Conservation (phyloP, 2,888 invertebrate species). For the Ganaspis brasiliensis region DNA sequence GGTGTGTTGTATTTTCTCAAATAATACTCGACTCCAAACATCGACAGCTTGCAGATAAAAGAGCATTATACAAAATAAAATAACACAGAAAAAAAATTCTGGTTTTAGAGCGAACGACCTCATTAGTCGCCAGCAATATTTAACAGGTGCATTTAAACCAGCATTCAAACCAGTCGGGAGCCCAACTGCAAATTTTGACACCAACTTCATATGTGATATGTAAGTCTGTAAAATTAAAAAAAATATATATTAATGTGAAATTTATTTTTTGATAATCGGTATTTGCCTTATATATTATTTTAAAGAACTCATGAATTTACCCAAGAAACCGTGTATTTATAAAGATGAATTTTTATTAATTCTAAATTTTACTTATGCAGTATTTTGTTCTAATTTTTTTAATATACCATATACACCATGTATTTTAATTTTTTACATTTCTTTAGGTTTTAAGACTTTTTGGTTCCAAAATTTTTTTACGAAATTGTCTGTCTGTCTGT, state of each 20-base stretch:
- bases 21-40: constrained; percentile 89
- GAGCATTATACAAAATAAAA: constrained; percentile 87
- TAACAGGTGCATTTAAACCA: constrained; percentile 86
- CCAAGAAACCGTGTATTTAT: no score
- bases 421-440: no score
- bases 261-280: no score
- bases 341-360: no score
- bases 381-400: no score
- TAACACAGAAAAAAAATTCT: constrained; percentile 88
- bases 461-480: no score
- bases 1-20: constrained; percentile 87
- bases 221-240: constrained; percentile 84
- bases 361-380: no score
- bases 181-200: constrained; percentile 91
- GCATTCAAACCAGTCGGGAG: constrained; percentile 81
- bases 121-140: constrained; percentile 90
- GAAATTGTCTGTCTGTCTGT: no score
- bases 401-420: no score
- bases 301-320: no score
- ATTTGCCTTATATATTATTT: no score
- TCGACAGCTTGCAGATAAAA: constrained; percentile 92
- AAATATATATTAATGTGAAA: background rate
- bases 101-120: constrained; percentile 90
- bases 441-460: no score
- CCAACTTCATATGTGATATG: constrained; percentile 91